phyloP scores from a whole-genome alignment of 1,140 invertebrate genomes.

The Procambarus virginalis region DNA sequence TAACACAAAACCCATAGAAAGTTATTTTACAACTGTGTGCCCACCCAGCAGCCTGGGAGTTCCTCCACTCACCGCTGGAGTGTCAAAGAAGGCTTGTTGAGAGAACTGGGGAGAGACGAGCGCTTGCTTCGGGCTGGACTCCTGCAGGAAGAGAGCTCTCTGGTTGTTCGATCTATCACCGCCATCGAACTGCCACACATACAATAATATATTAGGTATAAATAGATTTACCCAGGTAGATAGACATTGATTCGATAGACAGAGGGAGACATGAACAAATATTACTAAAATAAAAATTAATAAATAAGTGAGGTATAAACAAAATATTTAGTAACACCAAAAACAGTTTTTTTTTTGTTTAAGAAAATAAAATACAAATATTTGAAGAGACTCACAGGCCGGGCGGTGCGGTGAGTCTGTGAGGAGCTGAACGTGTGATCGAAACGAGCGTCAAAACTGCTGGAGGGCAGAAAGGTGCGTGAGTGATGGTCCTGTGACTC shows the following conservation, averaged over 20 bases:
- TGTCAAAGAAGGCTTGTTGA: conserved; percentile 19
- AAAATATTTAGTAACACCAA: too few relatives aligned
- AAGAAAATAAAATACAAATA: too few relatives aligned
- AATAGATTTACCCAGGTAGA: too few relatives aligned
- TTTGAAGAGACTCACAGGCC: conserved; percentile 11
- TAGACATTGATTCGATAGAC: too few relatives aligned
- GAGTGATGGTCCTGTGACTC: background rate
- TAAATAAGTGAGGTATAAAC: too few relatives aligned
- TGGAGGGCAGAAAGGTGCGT: background rate
- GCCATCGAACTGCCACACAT: conserved; percentile 17
- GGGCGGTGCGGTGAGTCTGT: conserved; percentile 23
- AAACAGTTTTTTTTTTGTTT: too few relatives aligned
- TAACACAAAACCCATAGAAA: too few relatives aligned
- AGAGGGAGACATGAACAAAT: too few relatives aligned
- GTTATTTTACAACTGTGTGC: too few relatives aligned
- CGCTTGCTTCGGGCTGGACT: conserved; percentile 2
- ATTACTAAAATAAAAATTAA: too few relatives aligned
- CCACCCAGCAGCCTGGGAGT: background rate
- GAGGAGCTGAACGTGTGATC: conserved; percentile 28
- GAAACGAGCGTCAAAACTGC: conserved; percentile 37
- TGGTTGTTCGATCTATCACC: conserved; percentile 4
- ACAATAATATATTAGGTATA: too few relatives aligned
- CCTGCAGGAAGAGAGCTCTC: conserved; percentile 22
- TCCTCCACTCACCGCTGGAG: background rate
- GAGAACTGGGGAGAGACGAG: conserved; percentile 27